Evolutionary conservation across 2,888 invertebrate genomes (phyloP).

Genomic region (Chaetogeoica ovagalla): DNA sequence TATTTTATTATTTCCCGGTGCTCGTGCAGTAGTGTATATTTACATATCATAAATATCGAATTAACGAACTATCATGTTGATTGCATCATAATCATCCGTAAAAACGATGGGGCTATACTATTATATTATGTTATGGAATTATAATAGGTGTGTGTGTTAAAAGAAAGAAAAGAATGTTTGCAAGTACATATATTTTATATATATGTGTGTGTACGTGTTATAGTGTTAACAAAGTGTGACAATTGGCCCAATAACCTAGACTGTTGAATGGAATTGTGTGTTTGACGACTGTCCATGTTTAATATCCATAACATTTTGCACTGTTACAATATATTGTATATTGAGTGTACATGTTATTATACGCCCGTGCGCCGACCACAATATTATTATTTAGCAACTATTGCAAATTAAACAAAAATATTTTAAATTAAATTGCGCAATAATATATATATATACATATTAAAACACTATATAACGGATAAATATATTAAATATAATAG

Average conservation of each 20-base stretch:
- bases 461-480: conserved; percentile 1
- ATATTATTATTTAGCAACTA: conserved; percentile 43
- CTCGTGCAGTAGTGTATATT: neutral
- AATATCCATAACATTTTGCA: conserved; percentile 45
- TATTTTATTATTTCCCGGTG: neutral
- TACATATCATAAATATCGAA: conserved; percentile 17
- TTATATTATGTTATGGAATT: neutral
- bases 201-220: no score
- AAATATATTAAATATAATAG: neutral
- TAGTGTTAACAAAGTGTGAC: conserved; percentile 50
- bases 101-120: conserved; percentile 50
- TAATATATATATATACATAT: neutral
- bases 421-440: conserved; percentile 22
- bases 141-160: neutral
- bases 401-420: conserved; percentile 41
- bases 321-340: conserved; percentile 19
- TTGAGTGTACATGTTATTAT: neutral
- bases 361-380: conserved; percentile 3
- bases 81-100: conserved; percentile 35
- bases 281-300: conserved; percentile 20
- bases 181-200: no score
- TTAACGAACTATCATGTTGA: neutral
- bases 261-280: conserved; percentile 43
- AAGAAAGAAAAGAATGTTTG: conserved; percentile 26
- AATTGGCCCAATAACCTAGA: conserved; percentile 52